phyloP scores from a whole-genome alignment of 1,140 invertebrate species.

The Cryptotermes secundus region DNA sequence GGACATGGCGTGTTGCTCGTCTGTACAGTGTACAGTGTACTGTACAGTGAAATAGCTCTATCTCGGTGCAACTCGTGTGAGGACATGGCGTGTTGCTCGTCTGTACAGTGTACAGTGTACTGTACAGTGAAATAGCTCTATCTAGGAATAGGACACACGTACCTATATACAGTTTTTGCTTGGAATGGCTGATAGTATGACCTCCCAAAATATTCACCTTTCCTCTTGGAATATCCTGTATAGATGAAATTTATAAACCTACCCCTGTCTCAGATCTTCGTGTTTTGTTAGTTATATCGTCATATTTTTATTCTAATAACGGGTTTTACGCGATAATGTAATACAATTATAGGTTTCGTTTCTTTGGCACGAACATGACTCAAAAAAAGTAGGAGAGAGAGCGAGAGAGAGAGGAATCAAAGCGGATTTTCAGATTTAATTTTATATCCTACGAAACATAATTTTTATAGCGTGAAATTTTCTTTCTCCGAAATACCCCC shows the following conservation, averaged over 20 bases:
- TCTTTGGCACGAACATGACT: not conserved
- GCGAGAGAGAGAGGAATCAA: not conserved
- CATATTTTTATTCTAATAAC: not conserved
- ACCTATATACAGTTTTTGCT: too few relatives aligned
- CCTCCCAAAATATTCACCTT: too few relatives aligned
- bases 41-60: too few relatives aligned
- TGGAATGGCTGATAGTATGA: too few relatives aligned
- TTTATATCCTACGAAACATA: not conserved
- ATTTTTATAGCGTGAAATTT: not conserved
- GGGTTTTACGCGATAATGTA: not conserved
- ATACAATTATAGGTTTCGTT: not conserved
- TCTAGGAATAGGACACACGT: too few relatives aligned
- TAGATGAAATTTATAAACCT: not conserved
- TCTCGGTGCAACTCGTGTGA: too few relatives aligned
- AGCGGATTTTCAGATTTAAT: not conserved
- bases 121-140: too few relatives aligned
- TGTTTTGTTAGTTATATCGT: not conserved
- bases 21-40: too few relatives aligned
- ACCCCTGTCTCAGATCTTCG: not conserved
- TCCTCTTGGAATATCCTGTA: too few relatives aligned
- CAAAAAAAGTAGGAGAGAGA: not conserved
- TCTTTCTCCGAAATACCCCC: not conserved
- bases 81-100: too few relatives aligned
- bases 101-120: too few relatives aligned
- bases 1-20: too few relatives aligned